A percentile compares a stretch with the other conserved stretches of the same genome.
phyloP scores from a whole-genome alignment of 1,140 invertebrate genomes.

The Druon quercuslanigerum region DNA sequence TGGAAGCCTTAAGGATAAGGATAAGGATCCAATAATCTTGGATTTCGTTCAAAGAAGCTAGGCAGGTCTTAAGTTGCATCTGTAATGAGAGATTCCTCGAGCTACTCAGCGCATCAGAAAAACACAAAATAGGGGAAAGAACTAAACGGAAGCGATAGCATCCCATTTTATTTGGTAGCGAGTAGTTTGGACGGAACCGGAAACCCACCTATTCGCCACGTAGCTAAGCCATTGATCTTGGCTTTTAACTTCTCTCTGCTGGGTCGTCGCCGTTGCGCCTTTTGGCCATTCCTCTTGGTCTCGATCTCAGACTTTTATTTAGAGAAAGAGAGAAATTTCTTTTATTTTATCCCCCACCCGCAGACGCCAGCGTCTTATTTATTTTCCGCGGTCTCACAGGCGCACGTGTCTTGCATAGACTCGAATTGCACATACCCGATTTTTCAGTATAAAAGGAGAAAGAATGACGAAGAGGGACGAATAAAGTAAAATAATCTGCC shows the following conservation, averaged over 20 bases:
- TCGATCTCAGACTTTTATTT: not conserved
- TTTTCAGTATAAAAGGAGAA: not conserved
- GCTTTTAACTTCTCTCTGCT: slow-evolving; percentile 15
- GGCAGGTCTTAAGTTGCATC: not conserved
- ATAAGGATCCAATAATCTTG: not conserved
- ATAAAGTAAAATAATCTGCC: slow-evolving; percentile 1
- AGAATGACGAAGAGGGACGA: not conserved
- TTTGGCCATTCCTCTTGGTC: slow-evolving; percentile 4
- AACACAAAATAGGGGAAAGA: not conserved
- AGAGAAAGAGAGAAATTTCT: not conserved
- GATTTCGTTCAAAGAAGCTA: slow-evolving; percentile 1
- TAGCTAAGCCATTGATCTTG: slow-evolving; percentile 19
- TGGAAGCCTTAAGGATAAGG: no score
- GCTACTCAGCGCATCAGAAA: slow-evolving; percentile 5
- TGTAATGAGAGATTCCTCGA: not conserved
- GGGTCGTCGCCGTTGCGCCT: slow-evolving; percentile 4
- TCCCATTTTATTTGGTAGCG: not conserved
- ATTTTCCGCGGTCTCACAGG: slow-evolving; percentile 25
- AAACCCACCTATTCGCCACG: slow-evolving; percentile 19
- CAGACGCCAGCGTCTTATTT: slow-evolving; percentile 17
- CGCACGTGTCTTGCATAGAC: slow-evolving; percentile 20
- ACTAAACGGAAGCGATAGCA: slow-evolving; percentile 15
- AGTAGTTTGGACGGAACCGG: slow-evolving; percentile 14
- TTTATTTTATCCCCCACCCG: not conserved
- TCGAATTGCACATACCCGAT: slow-evolving; percentile 6